A percentile compares a stretch with the other conserved stretches of the same genome.
phyloP scores from a whole-genome alignment of 2,888 invertebrate species.

The Leptothorax acervorum region DNA sequence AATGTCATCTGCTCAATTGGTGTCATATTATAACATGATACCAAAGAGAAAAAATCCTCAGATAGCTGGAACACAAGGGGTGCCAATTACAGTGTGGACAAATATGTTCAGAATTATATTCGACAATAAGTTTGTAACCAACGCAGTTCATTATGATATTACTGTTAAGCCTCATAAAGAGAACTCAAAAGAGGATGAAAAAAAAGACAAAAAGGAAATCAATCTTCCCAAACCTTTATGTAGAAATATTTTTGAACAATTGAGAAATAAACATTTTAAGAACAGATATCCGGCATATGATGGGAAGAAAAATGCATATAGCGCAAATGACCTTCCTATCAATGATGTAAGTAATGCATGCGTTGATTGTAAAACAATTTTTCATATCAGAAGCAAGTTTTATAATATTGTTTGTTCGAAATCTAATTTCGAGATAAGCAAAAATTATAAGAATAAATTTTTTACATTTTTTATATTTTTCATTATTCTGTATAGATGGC shows the following conservation, averaged over 20 bases:
- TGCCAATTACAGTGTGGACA: slow-evolving; percentile 86
- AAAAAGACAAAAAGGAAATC: background rate
- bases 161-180: slow-evolving; percentile 89
- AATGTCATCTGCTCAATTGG: background rate
- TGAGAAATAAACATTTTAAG: slow-evolving; percentile 83
- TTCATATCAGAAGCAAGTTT: background rate
- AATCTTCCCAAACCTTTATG: slow-evolving; percentile 86
- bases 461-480: background rate
- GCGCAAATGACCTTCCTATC: slow-evolving; percentile 85
- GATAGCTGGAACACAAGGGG: slow-evolving; percentile 84
- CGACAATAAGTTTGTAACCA: slow-evolving; percentile 83
- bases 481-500: slow-evolving; percentile 61
- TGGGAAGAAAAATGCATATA: slow-evolving; percentile 90
- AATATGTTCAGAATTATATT: slow-evolving; percentile 89
- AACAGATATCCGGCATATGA: slow-evolving; percentile 89
- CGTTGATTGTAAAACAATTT: slow-evolving; percentile 1
- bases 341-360: slow-evolving; percentile 76
- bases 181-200: background rate
- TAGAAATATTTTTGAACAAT: slow-evolving; percentile 85
- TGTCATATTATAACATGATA: slow-evolving; percentile 58
- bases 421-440: background rate
- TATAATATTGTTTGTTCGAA: background rate
- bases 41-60: slow-evolving; percentile 71
- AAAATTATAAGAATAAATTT: background rate
- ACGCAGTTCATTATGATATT: slow-evolving; percentile 93